These are phyloP conservation scores for Eurystomus glaucurus DNA, from an alignment of 2,797 vertebrate species.

Conservation along the genomic window DNA sequence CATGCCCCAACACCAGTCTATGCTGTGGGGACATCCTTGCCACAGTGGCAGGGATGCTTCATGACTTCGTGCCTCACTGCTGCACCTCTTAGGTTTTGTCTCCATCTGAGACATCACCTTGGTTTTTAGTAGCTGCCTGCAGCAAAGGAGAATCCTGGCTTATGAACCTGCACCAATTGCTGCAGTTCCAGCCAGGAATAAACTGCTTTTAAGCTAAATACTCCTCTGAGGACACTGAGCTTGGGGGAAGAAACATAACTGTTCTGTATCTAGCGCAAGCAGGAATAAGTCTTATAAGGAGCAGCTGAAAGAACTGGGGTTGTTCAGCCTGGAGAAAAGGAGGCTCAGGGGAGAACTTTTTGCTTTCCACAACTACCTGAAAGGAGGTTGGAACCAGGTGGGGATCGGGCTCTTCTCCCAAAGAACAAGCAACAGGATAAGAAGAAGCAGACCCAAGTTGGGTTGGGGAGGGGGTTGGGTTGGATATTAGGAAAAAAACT, in stretches of 20 bases:
- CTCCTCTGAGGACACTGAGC: slow-evolving; percentile 60
- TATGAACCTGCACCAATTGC: not conserved
- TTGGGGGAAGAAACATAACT: slow-evolving; percentile 38
- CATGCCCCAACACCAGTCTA: rapidly evolving
- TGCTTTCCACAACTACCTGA: not conserved
- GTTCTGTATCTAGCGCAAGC: not conserved
- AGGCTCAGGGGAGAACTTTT: not conserved
- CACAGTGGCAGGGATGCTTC: rapidly evolving
- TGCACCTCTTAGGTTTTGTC: not conserved
- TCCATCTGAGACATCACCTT: not conserved
- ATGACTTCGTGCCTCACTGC: not conserved
- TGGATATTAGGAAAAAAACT: not conserved
- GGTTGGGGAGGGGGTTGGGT: not conserved
- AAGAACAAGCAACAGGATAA: not conserved
- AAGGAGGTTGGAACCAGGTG: not conserved
- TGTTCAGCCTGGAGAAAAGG: not conserved
- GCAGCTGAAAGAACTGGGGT: not conserved
- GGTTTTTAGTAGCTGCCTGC: not conserved
- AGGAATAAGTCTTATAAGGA: not conserved
- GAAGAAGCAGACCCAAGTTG: not conserved
- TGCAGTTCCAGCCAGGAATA: slow-evolving; percentile 49
- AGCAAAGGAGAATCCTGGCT: slow-evolving; percentile 25
- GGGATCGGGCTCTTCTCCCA: not conserved
- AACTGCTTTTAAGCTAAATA: slow-evolving; percentile 68
- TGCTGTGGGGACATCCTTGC: rapidly evolving